phyloP scores from a whole-genome alignment of 2,113 vertebrate genomes.

The Hippocampus mohnikei region DNA sequence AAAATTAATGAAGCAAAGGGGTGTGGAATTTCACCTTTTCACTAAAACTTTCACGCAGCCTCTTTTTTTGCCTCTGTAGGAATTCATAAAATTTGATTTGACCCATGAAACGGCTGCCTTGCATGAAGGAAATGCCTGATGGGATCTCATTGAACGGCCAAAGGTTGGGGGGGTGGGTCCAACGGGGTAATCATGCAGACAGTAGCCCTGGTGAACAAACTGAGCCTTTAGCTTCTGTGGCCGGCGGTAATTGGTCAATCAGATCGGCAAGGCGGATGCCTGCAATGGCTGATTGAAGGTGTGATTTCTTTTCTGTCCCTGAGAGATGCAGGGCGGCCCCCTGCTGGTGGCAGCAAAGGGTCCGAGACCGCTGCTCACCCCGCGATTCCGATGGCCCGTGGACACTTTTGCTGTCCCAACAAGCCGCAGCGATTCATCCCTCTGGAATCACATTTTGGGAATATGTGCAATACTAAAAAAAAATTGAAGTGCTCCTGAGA shows the following conservation, averaged over 20 bases:
- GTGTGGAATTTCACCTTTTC: too few relatives aligned
- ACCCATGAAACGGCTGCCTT: constrained; percentile 58
- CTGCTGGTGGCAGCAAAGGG: background rate
- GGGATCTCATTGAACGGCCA: constrained; percentile 57
- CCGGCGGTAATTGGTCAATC: constrained; percentile 67
- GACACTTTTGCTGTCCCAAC: background rate
- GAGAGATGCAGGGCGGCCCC: constrained; percentile 34
- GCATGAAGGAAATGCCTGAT: constrained; percentile 64
- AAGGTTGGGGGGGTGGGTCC: constrained; percentile 39
- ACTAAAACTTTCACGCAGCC: too few relatives aligned
- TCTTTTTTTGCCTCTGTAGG: background rate
- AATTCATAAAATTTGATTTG: background rate
- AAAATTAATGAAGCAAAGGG: too few relatives aligned
- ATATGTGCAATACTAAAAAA: background rate
- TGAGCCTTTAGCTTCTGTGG: constrained; percentile 51
- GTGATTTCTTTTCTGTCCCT: constrained; percentile 66
- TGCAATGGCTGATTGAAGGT: constrained; percentile 67
- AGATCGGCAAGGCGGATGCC: constrained; percentile 64
- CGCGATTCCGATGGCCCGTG: background rate
- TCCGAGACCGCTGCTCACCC: background rate
- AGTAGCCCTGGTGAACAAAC: constrained; percentile 62
- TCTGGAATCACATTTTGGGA: background rate
- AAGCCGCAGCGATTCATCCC: background rate
- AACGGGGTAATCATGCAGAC: constrained; percentile 65
- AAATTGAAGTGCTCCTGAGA: background rate